phyloP scores from a whole-genome alignment of 2,797 vertebrate species.

The Thripadectes ignobilis region DNA sequence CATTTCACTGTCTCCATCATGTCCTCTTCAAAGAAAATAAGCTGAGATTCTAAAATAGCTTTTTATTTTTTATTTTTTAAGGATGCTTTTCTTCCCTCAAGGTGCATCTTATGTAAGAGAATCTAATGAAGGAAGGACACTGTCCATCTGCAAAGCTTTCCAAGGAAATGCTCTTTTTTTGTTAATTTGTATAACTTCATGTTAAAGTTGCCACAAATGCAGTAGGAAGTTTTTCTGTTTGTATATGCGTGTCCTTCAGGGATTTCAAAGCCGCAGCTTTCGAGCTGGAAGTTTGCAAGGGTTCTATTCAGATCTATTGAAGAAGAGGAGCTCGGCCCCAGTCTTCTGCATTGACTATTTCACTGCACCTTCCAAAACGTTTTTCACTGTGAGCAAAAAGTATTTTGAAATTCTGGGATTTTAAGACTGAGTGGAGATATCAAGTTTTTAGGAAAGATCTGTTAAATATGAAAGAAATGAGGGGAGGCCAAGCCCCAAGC shows the following conservation, averaged over 20 bases:
- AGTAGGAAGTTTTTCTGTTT: background rate
- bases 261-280: background rate
- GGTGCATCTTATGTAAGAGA: background rate
- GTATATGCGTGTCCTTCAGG: background rate
- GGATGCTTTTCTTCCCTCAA: background rate
- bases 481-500: background rate
- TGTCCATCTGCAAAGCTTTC: background rate
- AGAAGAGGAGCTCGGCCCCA: background rate
- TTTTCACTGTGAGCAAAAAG: background rate
- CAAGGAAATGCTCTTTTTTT: background rate
- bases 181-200: background rate
- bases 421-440: background rate
- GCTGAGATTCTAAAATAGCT: background rate
- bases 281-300: background rate
- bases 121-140: background rate
- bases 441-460: background rate
- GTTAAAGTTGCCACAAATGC: background rate
- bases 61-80: background rate
- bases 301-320: background rate
- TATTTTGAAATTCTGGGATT: background rate
- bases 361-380: fast-evolving
- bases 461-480: background rate
- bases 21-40: slow-evolving; percentile 34
- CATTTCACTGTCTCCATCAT: slow-evolving; percentile 3
- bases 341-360: fast-evolving